These are phyloP conservation scores for Itoplectis maculator DNA, from an alignment of 2,888 invertebrate species.

Conservation along the genomic window DNA sequence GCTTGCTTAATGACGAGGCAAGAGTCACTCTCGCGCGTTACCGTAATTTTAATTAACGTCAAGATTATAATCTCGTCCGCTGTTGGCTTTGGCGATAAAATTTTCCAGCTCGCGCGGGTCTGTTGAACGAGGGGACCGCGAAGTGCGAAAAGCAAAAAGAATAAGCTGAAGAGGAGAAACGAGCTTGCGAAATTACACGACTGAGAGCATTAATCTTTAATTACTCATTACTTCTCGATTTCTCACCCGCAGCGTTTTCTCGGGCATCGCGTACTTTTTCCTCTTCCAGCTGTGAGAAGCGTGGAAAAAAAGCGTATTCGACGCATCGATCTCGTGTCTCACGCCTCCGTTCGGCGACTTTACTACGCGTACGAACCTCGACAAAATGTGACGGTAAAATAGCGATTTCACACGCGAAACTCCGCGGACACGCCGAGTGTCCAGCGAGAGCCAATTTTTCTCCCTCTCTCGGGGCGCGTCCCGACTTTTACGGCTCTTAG, in stretches of 20 bases:
- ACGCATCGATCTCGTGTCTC: background rate
- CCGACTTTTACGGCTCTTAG: conserved; percentile 31
- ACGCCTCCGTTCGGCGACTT: conserved; percentile 15
- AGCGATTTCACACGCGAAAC: conserved; percentile 42
- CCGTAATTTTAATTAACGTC: conserved; percentile 28
- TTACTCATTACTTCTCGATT: background rate
- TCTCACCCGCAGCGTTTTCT: background rate
- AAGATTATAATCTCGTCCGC: background rate
- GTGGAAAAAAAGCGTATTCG: conserved; percentile 7
- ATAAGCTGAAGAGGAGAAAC: background rate
- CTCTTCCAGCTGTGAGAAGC: background rate
- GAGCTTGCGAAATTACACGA: background rate
- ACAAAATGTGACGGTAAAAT: conserved; percentile 26
- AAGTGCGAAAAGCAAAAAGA: background rate
- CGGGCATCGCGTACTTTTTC: background rate
- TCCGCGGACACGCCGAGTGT: conserved; percentile 23
- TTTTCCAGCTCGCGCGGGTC: background rate
- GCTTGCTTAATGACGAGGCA: background rate
- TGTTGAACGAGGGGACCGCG: background rate
- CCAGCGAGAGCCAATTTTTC: conserved; percentile 57
- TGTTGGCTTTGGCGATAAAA: conserved; percentile 16
- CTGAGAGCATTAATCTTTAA: background rate
- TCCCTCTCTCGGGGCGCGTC: conserved; percentile 27
- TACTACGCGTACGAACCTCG: conserved; percentile 23
- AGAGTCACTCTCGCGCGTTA: background rate